Percentiles rank a stretch among this genome's conserved stretches.
phyloP scores from a whole-genome alignment of 2,888 invertebrate species.

The Xestia c-nigrum region DNA sequence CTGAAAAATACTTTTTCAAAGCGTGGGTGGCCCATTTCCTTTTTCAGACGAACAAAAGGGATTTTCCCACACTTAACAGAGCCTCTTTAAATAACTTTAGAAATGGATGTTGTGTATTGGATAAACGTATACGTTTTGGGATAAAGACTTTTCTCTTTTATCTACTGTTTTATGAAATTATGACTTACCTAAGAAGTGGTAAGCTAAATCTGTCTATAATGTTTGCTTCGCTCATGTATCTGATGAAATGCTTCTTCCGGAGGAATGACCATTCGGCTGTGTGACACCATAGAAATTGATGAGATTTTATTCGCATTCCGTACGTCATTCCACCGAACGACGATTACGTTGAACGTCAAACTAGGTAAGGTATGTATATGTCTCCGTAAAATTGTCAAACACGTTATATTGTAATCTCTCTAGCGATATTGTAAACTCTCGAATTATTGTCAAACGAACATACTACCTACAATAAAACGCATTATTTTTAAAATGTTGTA shows the following conservation, averaged over 20 bases:
- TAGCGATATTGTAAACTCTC: too few relatives aligned
- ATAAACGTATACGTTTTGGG: not conserved
- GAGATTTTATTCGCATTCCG: not conserved
- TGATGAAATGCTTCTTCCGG: not conserved
- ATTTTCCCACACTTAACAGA: slow-evolving; percentile 55
- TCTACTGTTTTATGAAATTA: not conserved
- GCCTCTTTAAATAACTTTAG: slow-evolving; percentile 48
- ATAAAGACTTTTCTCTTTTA: not conserved
- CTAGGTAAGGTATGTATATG: not conserved
- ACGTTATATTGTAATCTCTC: too few relatives aligned
- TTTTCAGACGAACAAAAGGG: slow-evolving; percentile 52
- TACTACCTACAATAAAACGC: too few relatives aligned
- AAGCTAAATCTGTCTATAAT: not conserved
- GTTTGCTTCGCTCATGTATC: not conserved
- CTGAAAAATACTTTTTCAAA: slow-evolving; percentile 48
- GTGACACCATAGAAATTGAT: not conserved
- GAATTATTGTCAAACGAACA: too few relatives aligned
- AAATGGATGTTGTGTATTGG: slow-evolving; percentile 41
- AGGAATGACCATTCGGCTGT: not conserved
- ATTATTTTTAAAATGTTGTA: too few relatives aligned
- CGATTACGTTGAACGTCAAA: not conserved
- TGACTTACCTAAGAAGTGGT: not conserved
- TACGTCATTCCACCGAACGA: not conserved
- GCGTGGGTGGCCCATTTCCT: slow-evolving; percentile 58
- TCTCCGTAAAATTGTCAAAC: too few relatives aligned